Conservation (phyloP, 53 echinoderm and acorn worm species). For the Echinometra lucunter region DNA sequence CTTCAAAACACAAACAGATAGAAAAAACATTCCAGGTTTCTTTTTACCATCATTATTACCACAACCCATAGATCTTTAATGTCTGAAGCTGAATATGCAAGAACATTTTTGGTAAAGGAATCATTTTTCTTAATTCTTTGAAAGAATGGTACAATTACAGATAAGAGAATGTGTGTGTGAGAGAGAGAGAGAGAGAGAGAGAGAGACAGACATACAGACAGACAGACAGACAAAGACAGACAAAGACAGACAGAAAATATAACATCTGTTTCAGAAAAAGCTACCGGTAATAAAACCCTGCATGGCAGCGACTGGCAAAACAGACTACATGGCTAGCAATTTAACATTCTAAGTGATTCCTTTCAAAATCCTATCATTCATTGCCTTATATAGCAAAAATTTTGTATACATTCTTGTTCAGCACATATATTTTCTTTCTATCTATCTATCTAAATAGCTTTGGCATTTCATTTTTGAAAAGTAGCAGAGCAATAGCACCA, state of each 20-base stretch:
- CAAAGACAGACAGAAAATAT: not conserved
- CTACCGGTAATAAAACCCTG: not conserved
- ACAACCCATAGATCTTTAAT: not conserved
- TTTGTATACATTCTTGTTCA: not conserved
- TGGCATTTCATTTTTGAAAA: not conserved
- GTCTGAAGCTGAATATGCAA: not conserved
- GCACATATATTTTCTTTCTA: not conserved
- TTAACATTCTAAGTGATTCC: not conserved
- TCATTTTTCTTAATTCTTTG: not conserved
- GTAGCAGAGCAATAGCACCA: conserved; percentile 45
- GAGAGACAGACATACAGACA: no score
- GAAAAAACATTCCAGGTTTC: not conserved
- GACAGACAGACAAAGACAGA: not conserved
- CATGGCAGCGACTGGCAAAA: no score
- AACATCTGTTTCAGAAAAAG: not conserved
- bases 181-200: not conserved
- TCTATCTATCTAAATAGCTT: not conserved
- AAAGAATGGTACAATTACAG: not conserved
- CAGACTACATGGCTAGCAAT: not conserved
- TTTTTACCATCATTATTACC: not conserved
- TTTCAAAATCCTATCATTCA: not conserved
- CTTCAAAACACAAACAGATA: not conserved
- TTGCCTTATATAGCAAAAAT: not conserved
- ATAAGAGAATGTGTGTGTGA: not conserved
- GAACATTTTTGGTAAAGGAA: not conserved